A percentile compares a stretch with the other conserved stretches of the same genome.
Conservation (phyloP, 30 jellyfish, hydroid and myxozoan species). For the Pelagia noctiluca region DNA sequence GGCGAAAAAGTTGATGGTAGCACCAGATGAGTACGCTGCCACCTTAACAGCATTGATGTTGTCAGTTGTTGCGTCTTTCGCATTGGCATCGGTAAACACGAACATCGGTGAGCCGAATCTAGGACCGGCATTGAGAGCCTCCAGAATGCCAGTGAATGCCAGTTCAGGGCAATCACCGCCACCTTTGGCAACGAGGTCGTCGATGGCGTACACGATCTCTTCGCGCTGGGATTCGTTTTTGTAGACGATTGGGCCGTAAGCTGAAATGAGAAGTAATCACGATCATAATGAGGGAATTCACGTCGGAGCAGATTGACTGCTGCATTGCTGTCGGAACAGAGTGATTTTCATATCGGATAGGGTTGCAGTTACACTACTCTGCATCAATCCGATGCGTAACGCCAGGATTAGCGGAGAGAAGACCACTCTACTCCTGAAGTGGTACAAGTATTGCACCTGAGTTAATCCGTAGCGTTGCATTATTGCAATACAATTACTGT, state of each 20-base stretch:
- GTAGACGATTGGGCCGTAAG: slow-evolving; percentile 77
- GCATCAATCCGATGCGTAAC: no score
- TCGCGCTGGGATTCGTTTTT: slow-evolving; percentile 60
- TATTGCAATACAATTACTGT: no score
- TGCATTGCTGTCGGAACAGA: no score
- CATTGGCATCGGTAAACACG: slow-evolving; percentile 93
- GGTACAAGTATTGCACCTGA: no score
- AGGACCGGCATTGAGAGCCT: slow-evolving; percentile 91
- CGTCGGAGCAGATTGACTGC: no score
- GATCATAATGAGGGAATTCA: no score
- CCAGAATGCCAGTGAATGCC: slow-evolving; percentile 90
- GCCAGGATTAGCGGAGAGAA: no score
- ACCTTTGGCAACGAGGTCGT: slow-evolving; percentile 67
- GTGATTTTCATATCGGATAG: no score
- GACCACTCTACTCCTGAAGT: no score
- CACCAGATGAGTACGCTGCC: slow-evolving; percentile 79
- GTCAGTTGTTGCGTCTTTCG: slow-evolving; percentile 84
- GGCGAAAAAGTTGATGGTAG: slow-evolving; percentile 89
- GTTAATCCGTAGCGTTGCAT: no score
- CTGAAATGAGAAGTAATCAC: no score
- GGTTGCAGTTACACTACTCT: no score
- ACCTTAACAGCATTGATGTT: slow-evolving; percentile 76
- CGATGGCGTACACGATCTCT: slow-evolving; percentile 76
- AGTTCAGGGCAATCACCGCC: slow-evolving; percentile 96
- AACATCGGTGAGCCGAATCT: slow-evolving; percentile 89